Conservation (phyloP, 23 tunicate species). For the Aplidium turbinatum region DNA sequence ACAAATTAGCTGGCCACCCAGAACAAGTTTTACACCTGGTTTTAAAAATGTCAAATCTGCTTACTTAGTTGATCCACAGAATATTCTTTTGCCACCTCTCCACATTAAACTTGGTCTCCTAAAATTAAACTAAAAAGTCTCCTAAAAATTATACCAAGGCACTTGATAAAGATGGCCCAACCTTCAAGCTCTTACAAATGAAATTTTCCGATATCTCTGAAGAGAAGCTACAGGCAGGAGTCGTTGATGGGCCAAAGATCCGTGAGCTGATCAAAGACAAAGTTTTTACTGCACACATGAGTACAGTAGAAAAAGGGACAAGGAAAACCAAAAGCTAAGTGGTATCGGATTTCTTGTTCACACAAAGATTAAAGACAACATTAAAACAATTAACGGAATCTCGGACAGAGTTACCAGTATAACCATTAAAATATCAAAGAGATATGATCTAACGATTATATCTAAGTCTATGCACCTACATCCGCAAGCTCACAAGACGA, state of each 20-base stretch:
- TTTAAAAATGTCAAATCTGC: slow-evolving; percentile 38
- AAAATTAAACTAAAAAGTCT: too few species aligned
- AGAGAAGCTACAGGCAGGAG: slow-evolving; percentile 42
- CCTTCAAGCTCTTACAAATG: slow-evolving; percentile 30
- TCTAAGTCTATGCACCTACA: too few species aligned
- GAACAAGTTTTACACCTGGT: slow-evolving; percentile 44
- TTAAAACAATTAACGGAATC: too few species aligned
- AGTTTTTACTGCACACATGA: slow-evolving; percentile 35
- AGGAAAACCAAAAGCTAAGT: too few species aligned
- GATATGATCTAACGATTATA: too few species aligned
- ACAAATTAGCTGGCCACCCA: slow-evolving; percentile 29
- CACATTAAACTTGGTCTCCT: slow-evolving; percentile 39
- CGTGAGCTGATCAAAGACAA: slow-evolving; percentile 40
- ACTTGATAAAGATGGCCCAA: slow-evolving; percentile 38
- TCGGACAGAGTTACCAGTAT: too few species aligned
- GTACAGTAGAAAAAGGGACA: slow-evolving; percentile 37
- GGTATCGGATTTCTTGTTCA: too few species aligned
- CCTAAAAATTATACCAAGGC: slow-evolving; percentile 38
- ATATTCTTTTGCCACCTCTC: slow-evolving; percentile 43
- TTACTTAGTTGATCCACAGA: slow-evolving; percentile 36
- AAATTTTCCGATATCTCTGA: slow-evolving; percentile 36
- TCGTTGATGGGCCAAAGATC: slow-evolving; percentile 31
- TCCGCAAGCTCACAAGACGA: too few species aligned
- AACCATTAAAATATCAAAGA: too few species aligned
- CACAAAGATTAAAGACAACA: too few species aligned